Percentiles rank a stretch among this genome's conserved stretches.
These are phyloP conservation scores for Macrochelys suwanniensis DNA, from an alignment of 2,797 vertebrate species.

Conservation along the genomic window DNA sequence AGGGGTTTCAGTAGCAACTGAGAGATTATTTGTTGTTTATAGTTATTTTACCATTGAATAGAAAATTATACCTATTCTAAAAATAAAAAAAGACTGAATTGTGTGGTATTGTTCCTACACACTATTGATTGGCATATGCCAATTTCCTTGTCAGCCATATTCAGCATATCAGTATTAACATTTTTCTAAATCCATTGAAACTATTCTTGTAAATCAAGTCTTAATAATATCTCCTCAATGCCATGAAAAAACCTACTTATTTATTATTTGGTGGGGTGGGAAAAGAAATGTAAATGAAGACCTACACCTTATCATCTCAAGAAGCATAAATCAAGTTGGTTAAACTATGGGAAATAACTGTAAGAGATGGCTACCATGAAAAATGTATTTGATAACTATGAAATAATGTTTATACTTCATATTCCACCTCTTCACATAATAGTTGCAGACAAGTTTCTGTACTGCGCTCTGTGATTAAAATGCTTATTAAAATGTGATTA, in stretches of 20 bases:
- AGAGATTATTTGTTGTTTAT: conserved; percentile 72
- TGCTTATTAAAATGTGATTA: too few relatives aligned
- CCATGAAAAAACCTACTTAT: background rate
- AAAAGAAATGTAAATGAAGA: conserved; percentile 5
- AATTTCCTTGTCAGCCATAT: conserved; percentile 75
- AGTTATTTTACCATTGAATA: conserved; percentile 53
- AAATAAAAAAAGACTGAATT: conserved; percentile 34
- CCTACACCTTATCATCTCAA: conserved; percentile 1
- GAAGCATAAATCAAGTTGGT: conserved; percentile 47
- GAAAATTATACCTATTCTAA: conserved; percentile 61
- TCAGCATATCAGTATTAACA: conserved; percentile 45
- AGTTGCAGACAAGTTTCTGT: background rate
- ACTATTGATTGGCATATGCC: conserved; percentile 63
- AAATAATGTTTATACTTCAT: conserved; percentile 59
- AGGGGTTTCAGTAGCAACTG: conserved; percentile 69
- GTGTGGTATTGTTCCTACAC: conserved; percentile 50
- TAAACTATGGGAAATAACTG: conserved; percentile 54
- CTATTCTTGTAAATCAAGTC: conserved; percentile 36
- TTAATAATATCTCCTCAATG: conserved; percentile 33
- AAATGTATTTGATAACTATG: conserved; percentile 47
- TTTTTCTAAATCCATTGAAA: conserved; percentile 32
- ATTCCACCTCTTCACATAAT: background rate
- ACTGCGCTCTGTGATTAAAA: background rate
- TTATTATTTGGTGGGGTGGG: conserved; percentile 3
- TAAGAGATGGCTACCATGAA: conserved; percentile 52